A percentile compares a stretch with the other conserved stretches of the same genome.
Conservation (phyloP, 2,797 vertebrate genomes). For the Poecilia velifera region DNA sequence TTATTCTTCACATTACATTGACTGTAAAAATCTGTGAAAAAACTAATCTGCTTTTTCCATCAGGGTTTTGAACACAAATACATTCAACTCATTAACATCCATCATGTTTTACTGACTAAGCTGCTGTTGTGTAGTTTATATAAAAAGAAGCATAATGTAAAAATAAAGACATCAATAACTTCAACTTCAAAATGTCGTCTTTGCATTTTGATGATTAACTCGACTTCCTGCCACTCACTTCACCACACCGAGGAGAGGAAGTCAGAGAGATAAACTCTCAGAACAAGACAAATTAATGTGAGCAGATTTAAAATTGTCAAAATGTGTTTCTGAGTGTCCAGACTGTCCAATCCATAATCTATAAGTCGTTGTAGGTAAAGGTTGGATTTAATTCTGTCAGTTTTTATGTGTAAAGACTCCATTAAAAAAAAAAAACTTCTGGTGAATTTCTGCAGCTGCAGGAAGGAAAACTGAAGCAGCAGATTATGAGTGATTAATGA, state of each 20-base stretch:
- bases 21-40: not conserved
- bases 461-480: not conserved
- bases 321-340: not conserved
- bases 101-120: not conserved
- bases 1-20: not conserved
- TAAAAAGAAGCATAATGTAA: no score
- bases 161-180: not conserved
- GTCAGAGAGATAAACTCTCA: not conserved
- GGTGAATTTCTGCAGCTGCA: not conserved
- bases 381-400: not conserved
- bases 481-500: not conserved
- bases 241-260: not conserved
- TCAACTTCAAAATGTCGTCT: not conserved
- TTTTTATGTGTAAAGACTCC: not conserved
- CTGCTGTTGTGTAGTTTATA: not conserved
- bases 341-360: not conserved
- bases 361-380: not conserved
- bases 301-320: not conserved
- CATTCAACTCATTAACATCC: not conserved
- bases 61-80: not conserved
- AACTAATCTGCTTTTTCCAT: not conserved
- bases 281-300: no score
- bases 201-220: not conserved
- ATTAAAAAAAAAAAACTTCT: not conserved
- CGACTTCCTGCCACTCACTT: not conserved